Base-by-base conservation (phyloP, 2,113 vertebrate genomes). In the Eptesicus fuscus region DNA sequence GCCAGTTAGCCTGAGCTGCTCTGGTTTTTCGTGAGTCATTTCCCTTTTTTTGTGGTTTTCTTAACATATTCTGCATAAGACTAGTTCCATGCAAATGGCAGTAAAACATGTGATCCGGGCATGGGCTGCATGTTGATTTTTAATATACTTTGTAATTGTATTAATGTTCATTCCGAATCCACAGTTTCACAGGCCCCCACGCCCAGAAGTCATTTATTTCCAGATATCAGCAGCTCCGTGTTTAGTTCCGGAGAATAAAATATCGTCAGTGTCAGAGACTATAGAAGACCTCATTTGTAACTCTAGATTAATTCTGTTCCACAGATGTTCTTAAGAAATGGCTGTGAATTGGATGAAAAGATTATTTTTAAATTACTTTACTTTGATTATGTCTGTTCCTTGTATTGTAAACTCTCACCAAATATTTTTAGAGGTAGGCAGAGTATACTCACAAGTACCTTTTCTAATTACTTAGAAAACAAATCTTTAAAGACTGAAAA, bases 1-100 rank as follows among this genome's bases (percentile, higher is more conserved):
- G 7, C 89, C 40, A 3, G 5, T 6, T 16, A 4, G 35, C 37
- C 28, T 13, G 23, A 94, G 83, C 88, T 80, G 86, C 95, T 94
- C 97, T 96, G 80, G 94, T 95, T 77, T 97, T 83, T 59, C 92
- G 83, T 90, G 89, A 96, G 94, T 97, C 85, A 37, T 88, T 97
- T 97, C 97, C 97, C 94, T 95, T 95, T 94, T 28, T 91, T 32
- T 56, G 6, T 18, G 93, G 88, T 96, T 94, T 95, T 56, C 2
- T 76, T 49, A 84, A 61, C 84, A 73, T 37, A 92, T 6, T 67
- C 32, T 59, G 59, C 86, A 17, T 10, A 44, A 25, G 56, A 9
- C 83, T 35, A 67, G 91, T 92, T 69, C 16, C 9, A 87, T 77
- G 90, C 90, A 80, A 73, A 93, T 9, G 71, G 70, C 91, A 95